A percentile compares a stretch with the other conserved stretches of the same genome.
Evolutionary conservation across 2,888 invertebrate genomes (phyloP).

Genomic region (Dryadula phaetusa): DNA sequence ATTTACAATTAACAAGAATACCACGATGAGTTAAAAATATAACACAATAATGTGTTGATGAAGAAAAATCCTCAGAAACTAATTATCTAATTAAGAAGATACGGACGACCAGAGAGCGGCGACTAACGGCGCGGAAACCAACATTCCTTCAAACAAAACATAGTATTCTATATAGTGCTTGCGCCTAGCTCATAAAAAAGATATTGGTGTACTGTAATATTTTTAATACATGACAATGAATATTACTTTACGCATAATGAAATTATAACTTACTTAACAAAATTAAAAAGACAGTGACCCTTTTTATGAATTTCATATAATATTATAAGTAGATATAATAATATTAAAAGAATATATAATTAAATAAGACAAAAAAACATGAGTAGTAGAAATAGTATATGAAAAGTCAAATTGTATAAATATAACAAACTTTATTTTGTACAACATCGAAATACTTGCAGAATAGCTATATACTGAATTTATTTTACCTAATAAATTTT

Average conservation of each 20-base stretch:
- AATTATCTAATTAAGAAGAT: constrained; percentile 49
- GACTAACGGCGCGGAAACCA: constrained; percentile 34
- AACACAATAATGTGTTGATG: constrained; percentile 37
- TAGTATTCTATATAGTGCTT: neutral
- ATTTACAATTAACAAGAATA: constrained; percentile 4
- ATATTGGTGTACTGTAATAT: neutral
- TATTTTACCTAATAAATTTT: neutral
- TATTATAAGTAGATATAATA: no score
- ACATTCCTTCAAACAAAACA: constrained; percentile 26
- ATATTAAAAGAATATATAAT: no score
- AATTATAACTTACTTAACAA: neutral
- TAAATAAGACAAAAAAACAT: no score
- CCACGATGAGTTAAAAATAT: constrained; percentile 24
- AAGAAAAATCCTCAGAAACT: constrained; percentile 46
- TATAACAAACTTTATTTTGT: neutral
- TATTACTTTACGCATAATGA: neutral
- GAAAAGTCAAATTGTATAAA: neutral
- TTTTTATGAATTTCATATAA: no score
- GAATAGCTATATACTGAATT: neutral
- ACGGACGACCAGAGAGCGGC: constrained; percentile 46
- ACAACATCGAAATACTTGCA: neutral
- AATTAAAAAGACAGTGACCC: neutral
- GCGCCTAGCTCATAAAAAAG: neutral
- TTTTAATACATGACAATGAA: neutral
- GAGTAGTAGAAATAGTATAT: no score